Percentiles rank a stretch among this genome's conserved stretches.
Evolutionary conservation across 1,140 invertebrate species (phyloP).

Genomic region (Danaus melanippus): DNA sequence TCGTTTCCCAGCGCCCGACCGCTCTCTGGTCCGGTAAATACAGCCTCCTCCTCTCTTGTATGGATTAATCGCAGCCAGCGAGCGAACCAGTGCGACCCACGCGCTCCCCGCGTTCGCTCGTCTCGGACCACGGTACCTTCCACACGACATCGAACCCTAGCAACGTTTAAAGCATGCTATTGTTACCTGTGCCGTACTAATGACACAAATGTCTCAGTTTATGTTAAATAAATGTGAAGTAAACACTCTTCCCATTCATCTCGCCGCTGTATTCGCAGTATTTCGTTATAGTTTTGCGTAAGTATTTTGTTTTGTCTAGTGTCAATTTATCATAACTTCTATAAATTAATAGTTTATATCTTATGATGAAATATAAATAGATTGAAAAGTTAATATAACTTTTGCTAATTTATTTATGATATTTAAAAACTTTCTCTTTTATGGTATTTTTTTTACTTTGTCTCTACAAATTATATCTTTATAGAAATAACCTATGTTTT

Average conservation of each 20-base stretch:
- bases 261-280: not conserved
- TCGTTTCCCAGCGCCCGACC: conserved; percentile 47
- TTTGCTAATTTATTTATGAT: too few relatives aligned
- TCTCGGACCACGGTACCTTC: conserved; percentile 10
- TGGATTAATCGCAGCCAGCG: conserved; percentile 60
- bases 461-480: too few relatives aligned
- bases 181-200: conserved; percentile 48
- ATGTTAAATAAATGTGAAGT: conserved; percentile 5
- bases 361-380: too few relatives aligned
- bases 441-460: too few relatives aligned
- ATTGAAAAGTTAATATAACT: too few relatives aligned
- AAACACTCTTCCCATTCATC: too few relatives aligned
- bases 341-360: too few relatives aligned
- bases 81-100: conserved; percentile 62
- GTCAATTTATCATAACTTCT: too few relatives aligned
- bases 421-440: too few relatives aligned
- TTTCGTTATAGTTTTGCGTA: conserved; percentile 10
- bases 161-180: conserved; percentile 41
- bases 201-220: conserved; percentile 41
- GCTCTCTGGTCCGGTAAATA: conserved; percentile 60
- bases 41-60: conserved; percentile 60
- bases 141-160: too few relatives aligned
- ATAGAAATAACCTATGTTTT: too few relatives aligned
- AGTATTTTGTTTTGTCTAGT: conserved; percentile 6
- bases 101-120: conserved; percentile 52